Evolutionary conservation across 92 coral and sea anemone genomes (phyloP), one percentile per base, ranked within the genome.

Genomic region (Porites evermanni): DNA sequence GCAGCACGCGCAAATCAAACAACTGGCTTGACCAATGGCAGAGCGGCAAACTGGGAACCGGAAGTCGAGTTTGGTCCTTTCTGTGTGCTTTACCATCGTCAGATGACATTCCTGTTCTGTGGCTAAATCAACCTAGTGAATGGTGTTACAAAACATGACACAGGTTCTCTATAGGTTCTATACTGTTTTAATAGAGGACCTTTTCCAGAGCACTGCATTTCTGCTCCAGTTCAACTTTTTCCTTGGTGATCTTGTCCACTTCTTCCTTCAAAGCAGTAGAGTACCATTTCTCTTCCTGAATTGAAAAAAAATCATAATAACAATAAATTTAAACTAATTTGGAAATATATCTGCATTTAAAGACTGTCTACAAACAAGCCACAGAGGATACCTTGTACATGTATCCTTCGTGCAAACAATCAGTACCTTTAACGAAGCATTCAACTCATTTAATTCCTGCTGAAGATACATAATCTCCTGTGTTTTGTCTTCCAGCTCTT

Each of bases 231-330:
- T 88, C 95, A 44, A 92, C 93, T 11, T 93, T 97, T 50, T 97
- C 97, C 75, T 86, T 74, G 20, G 91, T 96, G 74, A 97, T 64
- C 88, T 92, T 95, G 71, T 97, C 99, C 8, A 97, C 98, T 79
- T 97, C 99, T 18, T 97, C 99, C 88, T 97, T 97, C 64, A 97
- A 67, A 9, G 98, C 99, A 26, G 97, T 90, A n/a, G 92, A 91
- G 78, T 95, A 97, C 99, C 99, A 97, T 16, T 95, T 97, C 78
- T 97, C 99, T 73, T 97, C 99, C 96, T 96, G 86, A 29, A 70
- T 14, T 18, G 54, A 56, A 53, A 14, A 14, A 50, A 47, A 17
- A 26, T 14, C 1, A 56, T 56, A 7, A 56, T 9, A 54, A 54
- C 60, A 54, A 11, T 13, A 54, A 11, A 10, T 10, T 54, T 54